Evolutionary conservation across 2,888 invertebrate species (phyloP), one percentile per base, ranked within the genome.

Genomic region (Aphodius sticticus): DNA sequence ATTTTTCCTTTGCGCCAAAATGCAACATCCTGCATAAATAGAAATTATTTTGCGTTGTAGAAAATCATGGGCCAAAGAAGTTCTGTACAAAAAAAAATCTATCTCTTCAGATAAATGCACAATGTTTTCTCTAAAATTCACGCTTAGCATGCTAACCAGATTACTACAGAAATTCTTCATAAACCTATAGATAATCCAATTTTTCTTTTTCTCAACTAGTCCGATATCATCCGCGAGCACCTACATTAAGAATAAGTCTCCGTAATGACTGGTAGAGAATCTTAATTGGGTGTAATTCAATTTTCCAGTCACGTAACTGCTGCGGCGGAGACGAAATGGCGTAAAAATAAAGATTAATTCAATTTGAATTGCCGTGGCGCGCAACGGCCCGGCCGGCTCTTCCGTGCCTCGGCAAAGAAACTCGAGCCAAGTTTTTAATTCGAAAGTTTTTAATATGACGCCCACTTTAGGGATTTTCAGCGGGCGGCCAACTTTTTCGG

Each of bases 331-430:
- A 74, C 69, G 81, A 81, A 83, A 83, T 80, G 81, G 84, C 82
- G 83, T 82, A 83, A 83, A 84, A 84, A 84, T 84, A 83, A 83
- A 84, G 83, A 84, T 84, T 84, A 84, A 84, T 83, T 84, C 82
- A 83, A 83, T 84, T 84, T 83, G 82, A 84, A 84, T 83, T 81
- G 81, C 82, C 79, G 77, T 69, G 77, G 81, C 80, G 81, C 83
- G 82, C 81, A 35, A 35, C 74, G 36, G 71, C 16, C 70, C 26
- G 35, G 26, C 70, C 26, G 35, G 26, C 15, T 14, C 71, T 16
- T 26, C 71, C 71, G 15, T 15, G 16, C 36, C 74, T 35, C 80
- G 81, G 81, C 78, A 77, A 71, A 76, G 74, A 78, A 69, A 69
- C 37, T 72, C 77, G 69, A 16, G 26, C 37, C 75, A 37, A 77